Evolutionary conservation across 2,113 vertebrate genomes (phyloP), one percentile per base, ranked within the genome.

Genomic region (Triplophysa rosa): DNA sequence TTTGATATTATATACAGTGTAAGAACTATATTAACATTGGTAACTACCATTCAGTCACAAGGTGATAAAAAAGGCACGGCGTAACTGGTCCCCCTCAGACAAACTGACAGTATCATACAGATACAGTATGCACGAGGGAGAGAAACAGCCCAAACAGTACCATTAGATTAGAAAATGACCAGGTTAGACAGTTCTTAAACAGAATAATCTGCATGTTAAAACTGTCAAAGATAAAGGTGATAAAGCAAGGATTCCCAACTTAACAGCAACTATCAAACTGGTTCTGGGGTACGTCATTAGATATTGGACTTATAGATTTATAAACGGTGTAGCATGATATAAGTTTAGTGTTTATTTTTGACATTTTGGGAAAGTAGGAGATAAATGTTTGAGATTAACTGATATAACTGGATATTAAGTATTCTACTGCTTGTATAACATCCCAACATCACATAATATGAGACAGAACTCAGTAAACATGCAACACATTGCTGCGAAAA

Each of bases 61-160:
- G 52, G 45, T 67, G 78, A 83, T 81, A 70, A 79, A 70, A 81
- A 86, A 86, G 84, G 84, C 84, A 86, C 82, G 76, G 81, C 23
- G 52, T 82, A 74, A 52, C 24, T 67, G 67, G 21, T 45, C 23
- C 70, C 70, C 23, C 47, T 24, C 8, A 37, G 26, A 65, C 10
- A 78, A 13, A n/a, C 14, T 59, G 49, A 54, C 78, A 67, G 7
- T n/a, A n/a, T 0, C 78, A 29, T 29, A 29, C 29, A 29, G 4
- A 14, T 52, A 29, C 21, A 52, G 42, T 23, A 29, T n/a, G 10
- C 54, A 10, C 47, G 33, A 33, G 2, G 14, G 17, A 29, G 37
- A 49, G n/a, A 64, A 29, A 47, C 21, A 26, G 59, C 23, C 65
- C 47, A 8, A 70, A 37, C 33, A 65, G 52, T 73, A 67, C 62